Conservation (phyloP, 2,797 vertebrate genomes). For the Pogoniulus pusillus region DNA sequence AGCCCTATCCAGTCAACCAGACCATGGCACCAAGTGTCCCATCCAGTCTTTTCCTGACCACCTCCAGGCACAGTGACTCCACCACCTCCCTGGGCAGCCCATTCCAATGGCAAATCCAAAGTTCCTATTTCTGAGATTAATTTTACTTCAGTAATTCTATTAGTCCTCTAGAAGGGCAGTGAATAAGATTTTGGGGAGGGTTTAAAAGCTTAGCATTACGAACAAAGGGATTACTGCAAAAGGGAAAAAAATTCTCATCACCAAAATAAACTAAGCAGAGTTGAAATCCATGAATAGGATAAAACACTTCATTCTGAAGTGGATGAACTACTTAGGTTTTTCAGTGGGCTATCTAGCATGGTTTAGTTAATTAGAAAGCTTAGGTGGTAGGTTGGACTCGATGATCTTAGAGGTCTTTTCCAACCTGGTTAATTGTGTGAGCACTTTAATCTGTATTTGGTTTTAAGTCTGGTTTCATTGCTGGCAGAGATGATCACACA, state of each 20-base stretch:
- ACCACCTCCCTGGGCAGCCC: no score
- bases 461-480: neutral
- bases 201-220: neutral
- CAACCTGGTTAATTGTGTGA: no score
- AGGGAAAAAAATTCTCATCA: neutral
- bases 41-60: no score
- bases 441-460: neutral
- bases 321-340: neutral
- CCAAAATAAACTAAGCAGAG: neutral
- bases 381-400: no score
- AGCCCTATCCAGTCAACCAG: no score
- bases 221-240: neutral
- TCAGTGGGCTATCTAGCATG: neutral
- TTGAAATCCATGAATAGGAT: neutral
- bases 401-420: no score
- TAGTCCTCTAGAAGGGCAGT: neutral
- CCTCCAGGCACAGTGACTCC: no score
- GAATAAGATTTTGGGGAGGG: neutral
- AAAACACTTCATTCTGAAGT: neutral
- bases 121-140: neutral
- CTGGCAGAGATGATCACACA: neutral
- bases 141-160: constrained; percentile 5
- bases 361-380: no score
- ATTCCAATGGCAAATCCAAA: no score
- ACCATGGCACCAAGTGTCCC: no score